Base-by-base conservation (phyloP, 2,888 invertebrate genomes). In the Lasioglossum marginatum region DNA sequence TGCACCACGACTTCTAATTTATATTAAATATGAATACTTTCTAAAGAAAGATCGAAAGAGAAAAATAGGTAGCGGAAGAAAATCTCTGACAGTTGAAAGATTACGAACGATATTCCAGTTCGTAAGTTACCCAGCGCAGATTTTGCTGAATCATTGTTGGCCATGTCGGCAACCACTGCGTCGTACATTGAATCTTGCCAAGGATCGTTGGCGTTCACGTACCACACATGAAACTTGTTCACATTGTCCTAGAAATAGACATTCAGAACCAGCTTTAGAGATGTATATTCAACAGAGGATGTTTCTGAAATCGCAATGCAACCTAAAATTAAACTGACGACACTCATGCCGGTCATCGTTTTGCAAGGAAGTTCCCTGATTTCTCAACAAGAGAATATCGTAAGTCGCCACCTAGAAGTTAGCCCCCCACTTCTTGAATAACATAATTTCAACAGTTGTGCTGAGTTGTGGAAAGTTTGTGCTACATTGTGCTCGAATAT, bases 151-250 rank as follows among this genome's bases (percentile, higher is more conserved):
- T 72, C n/a, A 45, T 88, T 88, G 27, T 81, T 70, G 10, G 66
- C 77, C 37, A 94, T 81, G 79, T 90, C 87, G 43, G 74, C 72
- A 31, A 91, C 68, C 2, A 93, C 80, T 0, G 83, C 14, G 14
- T 93, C 84, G 57, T 91, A 88, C 31, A 91, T 88, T 16, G 79
- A 75, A 10, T 77, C 75, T 43, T 77, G 48, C 91, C 91, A 91
- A 23, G 92, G 92, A 87, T 94, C 90, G 0, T 72, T 83, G 0
- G 89, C 75, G 23, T 81, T 88, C 23, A 93, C 84, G 66, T 93
- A 88, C 93, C 93, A 94, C n/a, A 91, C 78, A 66, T 91, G 90
- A 70, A 92, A 92, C 72, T 80, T 75, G 70, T 89, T 81, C 14
- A 45, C 37, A 4, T 78, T 48, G 4, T n/a, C 37, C 83, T 88